Base-by-base conservation (phyloP, 23 tunicate species). In the Styela clava region DNA sequence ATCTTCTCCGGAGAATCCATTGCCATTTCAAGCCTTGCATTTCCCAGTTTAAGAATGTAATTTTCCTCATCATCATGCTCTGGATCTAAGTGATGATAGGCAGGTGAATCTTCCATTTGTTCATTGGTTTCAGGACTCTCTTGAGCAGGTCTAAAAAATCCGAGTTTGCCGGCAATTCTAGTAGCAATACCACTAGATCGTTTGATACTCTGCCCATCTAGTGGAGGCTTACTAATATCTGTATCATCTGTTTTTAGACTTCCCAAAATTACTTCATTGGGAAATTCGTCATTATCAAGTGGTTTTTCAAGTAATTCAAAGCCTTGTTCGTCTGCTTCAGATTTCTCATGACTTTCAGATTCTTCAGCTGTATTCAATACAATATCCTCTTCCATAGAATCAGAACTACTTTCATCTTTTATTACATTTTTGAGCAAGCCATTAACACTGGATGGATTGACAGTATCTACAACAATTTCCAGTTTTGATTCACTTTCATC, bases 1-100 rank as follows among this genome's bases (percentile, higher is more conserved):
- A 61, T 25, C 68, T 90, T 90, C 22, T 86, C 89, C 52, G 95
- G 95, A 0, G 97, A 91, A 18, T 86, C 97, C 23, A 89, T 44
- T 33, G 88, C 85, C 36, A 90, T 81, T 81, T 90, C 95, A 16
- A 90, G 73, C 61, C 89, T 52, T 52, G 95, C 74, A 68, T 90
- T 90, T 2, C 68, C 88, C 74, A 90, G 80, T 21, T 84, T 69
- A 2, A 73, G 64, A 29, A 67, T 61, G 27, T 74, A 78, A 19
- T 20, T 51, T 28, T 91, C 85, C 62, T 88, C 83, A 34, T 88
- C 93, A 19, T 83, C 90, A 52, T 85, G 89, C 34, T 90, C 89
- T 69, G 78, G 82, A 68, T 79, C 71, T 68, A 74, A 82, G 32
- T 62, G 69, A 1, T 29, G 20, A 71, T 18, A 21, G 3, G 32